Evolutionary conservation across 37 sponge, comb jelly and placozoan genomes (phyloP).

Genomic region (Eunapius fragilis): DNA sequence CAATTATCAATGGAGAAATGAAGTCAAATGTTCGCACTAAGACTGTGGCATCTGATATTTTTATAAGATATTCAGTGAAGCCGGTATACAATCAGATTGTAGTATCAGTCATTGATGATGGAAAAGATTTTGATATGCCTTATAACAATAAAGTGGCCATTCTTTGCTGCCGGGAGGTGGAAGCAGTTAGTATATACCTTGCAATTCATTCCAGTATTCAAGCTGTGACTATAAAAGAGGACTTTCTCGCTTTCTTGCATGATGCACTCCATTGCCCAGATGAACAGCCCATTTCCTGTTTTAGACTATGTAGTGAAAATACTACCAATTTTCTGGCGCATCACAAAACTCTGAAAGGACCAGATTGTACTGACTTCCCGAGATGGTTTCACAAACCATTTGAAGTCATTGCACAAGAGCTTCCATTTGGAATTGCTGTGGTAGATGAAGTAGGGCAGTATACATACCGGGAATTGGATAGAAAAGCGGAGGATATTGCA

Average conservation of each 20-base stretch:
- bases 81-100: background rate
- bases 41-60: background rate
- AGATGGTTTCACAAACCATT: background rate
- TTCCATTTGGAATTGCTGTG: slow-evolving; percentile 5
- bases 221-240: background rate
- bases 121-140: no score
- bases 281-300: background rate
- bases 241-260: background rate
- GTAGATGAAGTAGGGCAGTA: background rate
- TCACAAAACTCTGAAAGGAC: background rate
- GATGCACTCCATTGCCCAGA: background rate
- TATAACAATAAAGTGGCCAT: no score
- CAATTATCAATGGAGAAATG: background rate
- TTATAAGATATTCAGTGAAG: background rate
- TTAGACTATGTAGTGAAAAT: background rate
- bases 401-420: background rate
- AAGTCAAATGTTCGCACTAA: background rate
- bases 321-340: background rate
- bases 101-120: background rate
- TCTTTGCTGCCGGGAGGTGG: no score
- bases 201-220: background rate
- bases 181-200: background rate
- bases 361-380: background rate
- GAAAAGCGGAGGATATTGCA: background rate
- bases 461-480: background rate